A percentile compares a stretch with the other conserved stretches of the same genome.
Conservation (phyloP, 2,888 invertebrate species). For the Agonopterix arenella region DNA sequence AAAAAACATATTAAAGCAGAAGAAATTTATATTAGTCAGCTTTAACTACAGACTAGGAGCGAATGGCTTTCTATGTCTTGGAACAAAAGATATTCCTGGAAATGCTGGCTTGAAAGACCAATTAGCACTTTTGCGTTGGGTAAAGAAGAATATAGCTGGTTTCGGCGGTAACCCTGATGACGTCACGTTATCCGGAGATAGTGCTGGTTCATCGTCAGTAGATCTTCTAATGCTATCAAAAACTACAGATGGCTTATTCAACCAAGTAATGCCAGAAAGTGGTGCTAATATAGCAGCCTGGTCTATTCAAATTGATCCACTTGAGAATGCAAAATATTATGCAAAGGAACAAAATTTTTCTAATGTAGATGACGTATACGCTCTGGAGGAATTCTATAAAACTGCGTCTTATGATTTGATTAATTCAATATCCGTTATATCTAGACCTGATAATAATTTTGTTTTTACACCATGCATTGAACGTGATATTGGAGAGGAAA, state of each 20-base stretch:
- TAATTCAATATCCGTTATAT: conserved; percentile 14
- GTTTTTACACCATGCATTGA: conserved; percentile 15
- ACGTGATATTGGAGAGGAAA: conserved; percentile 16
- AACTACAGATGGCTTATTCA: conserved; percentile 21
- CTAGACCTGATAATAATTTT: conserved; percentile 19
- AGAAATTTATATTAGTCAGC: conserved; percentile 17
- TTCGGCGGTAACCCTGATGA: too few species aligned
- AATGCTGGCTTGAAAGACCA: too few species aligned
- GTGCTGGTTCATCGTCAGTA: too few species aligned
- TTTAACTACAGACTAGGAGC: too few species aligned
- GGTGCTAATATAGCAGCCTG: conserved; percentile 29
- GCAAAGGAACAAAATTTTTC: conserved; percentile 25
- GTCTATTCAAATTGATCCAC: conserved; percentile 1
- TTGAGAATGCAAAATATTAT: conserved; percentile 27
- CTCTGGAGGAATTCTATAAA: conserved; percentile 37
- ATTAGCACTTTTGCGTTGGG: too few species aligned
- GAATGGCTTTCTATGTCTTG: too few species aligned
- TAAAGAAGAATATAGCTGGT: too few species aligned
- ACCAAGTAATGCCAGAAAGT: conserved; percentile 24
- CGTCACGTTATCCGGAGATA: too few species aligned
- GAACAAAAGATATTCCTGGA: too few species aligned
- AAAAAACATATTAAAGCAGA: conserved; percentile 16
- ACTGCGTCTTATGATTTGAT: conserved; percentile 24
- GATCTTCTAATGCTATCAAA: conserved; percentile 5
- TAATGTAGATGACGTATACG: conserved; percentile 10